A percentile compares a stretch with the other conserved stretches of the same genome.
Evolutionary conservation across 1,140 invertebrate species (phyloP).

Genomic region (Brevipalpus yothersi): DNA sequence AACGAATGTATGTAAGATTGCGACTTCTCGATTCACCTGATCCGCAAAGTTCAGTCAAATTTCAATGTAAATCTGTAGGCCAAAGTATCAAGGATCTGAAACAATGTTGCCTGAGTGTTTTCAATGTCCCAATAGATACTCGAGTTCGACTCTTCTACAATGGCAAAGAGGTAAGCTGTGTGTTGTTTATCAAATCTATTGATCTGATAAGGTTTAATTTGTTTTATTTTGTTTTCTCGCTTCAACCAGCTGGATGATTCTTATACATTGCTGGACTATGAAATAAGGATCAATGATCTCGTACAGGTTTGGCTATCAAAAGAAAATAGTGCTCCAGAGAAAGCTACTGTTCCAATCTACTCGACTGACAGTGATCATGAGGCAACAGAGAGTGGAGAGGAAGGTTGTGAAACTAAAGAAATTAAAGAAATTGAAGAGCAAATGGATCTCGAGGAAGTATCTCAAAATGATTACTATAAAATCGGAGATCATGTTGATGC

Average conservation of each 20-base stretch:
- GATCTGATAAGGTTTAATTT: neutral
- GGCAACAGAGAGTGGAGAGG: neutral
- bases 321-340: neutral
- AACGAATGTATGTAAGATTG: no score
- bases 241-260: neutral
- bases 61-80: neutral
- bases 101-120: neutral
- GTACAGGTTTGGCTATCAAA: neutral
- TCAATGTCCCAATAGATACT: neutral
- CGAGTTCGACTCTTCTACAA: neutral
- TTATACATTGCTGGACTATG: neutral
- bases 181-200: neutral
- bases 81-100: neutral
- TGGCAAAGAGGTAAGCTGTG: neutral
- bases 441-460: constrained; percentile 13
- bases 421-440: constrained; percentile 7
- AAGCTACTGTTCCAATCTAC: constrained; percentile 15
- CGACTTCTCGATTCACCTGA: no score
- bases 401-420: constrained; percentile 10
- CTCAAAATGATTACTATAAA: constrained; percentile 14
- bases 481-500: constrained; percentile 45
- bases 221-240: neutral
- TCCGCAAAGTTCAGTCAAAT: neutral
- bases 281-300: neutral
- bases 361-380: neutral